These are phyloP conservation scores for Tarsius wallacei DNA, from an alignment of 2,797 vertebrate species.

Conservation along the genomic window DNA sequence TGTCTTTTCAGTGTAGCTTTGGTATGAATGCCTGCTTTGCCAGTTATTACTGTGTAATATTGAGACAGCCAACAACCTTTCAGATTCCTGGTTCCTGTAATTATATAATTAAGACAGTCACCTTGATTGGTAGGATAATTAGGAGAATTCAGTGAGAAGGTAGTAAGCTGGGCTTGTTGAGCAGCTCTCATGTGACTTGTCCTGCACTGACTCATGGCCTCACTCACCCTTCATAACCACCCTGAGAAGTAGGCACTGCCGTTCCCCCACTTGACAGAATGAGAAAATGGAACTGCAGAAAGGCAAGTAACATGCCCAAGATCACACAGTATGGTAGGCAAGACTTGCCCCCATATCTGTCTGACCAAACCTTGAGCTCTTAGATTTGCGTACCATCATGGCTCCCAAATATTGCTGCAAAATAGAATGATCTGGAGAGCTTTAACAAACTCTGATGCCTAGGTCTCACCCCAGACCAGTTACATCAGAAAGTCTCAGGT, in stretches of 20 bases:
- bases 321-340: neutral
- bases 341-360: neutral
- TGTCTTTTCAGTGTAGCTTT: neutral
- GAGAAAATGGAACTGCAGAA: neutral
- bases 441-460: neutral
- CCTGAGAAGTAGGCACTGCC: neutral
- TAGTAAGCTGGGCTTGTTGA: neutral
- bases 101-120: neutral
- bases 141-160: neutral
- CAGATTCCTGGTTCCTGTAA: neutral
- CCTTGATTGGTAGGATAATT: neutral
- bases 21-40: neutral
- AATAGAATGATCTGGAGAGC: neutral
- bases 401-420: neutral
- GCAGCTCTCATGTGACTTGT: neutral
- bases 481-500: neutral
- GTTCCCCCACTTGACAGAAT: neutral
- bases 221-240: neutral
- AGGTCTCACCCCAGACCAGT: neutral
- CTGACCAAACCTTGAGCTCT: neutral
- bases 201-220: neutral
- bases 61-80: neutral
- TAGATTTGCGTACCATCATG: neutral
- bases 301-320: neutral
- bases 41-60: neutral